phyloP scores from a whole-genome alignment of 2,797 vertebrate genomes.

The Epinephelus awoara region DNA sequence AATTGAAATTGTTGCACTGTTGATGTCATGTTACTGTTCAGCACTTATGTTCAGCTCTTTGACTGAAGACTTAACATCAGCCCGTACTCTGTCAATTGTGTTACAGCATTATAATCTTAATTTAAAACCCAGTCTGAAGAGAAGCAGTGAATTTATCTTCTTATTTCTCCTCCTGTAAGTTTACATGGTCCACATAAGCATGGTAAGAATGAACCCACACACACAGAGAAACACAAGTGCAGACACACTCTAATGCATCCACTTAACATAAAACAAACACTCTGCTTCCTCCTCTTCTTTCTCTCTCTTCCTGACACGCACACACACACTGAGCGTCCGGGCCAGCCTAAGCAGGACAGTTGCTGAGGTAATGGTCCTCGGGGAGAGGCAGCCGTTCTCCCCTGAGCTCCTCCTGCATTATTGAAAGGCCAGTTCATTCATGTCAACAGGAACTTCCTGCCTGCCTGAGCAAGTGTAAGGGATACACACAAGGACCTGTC shows the following conservation, averaged over 20 bases:
- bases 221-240: conserved; percentile 15
- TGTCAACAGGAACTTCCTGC: conserved; percentile 82
- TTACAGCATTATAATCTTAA: background rate
- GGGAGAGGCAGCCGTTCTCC: conserved; percentile 64
- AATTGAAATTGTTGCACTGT: no score
- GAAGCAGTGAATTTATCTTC: background rate
- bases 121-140: background rate
- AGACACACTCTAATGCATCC: conserved; percentile 44
- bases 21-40: background rate
- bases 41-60: background rate
- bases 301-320: conserved; percentile 38
- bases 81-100: background rate
- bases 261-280: conserved; percentile 62
- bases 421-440: conserved; percentile 80
- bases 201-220: conserved; percentile 17
- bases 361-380: conserved; percentile 74
- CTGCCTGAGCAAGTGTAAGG: conserved; percentile 76
- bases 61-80: background rate
- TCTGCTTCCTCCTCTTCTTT: conserved; percentile 48
- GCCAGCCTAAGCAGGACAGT: conserved; percentile 62
- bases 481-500: conserved; percentile 73
- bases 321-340: conserved; percentile 26
- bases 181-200: background rate
- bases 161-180: background rate
- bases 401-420: conserved; percentile 75